Evolutionary conservation across 2,797 vertebrate species (phyloP).

Genomic region (Sebastes elongatus): DNA sequence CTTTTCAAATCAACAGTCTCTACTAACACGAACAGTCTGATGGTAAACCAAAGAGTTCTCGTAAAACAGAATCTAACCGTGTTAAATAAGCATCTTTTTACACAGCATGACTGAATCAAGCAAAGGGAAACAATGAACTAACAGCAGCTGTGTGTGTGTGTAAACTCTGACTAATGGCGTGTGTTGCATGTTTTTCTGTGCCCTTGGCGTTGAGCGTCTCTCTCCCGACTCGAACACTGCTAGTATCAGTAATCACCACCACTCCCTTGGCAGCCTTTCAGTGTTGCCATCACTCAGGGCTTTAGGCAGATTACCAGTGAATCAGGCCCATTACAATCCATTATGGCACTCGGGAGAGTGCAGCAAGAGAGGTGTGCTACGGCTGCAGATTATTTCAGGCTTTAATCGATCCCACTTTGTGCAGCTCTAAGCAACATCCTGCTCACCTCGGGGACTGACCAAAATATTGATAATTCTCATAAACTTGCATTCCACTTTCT

Average conservation of each 20-base stretch:
- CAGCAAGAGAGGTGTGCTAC: slow-evolving; percentile 26
- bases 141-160: neutral
- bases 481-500: neutral
- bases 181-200: slow-evolving; percentile 4
- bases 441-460: slow-evolving; percentile 3
- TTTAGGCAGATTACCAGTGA: slow-evolving; percentile 66
- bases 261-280: slow-evolving; percentile 51
- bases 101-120: neutral
- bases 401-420: slow-evolving; percentile 56
- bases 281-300: slow-evolving; percentile 43
- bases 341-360: slow-evolving; percentile 51
- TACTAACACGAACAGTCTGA: neutral
- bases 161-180: neutral
- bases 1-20: neutral
- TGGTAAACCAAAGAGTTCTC: neutral
- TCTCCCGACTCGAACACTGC: neutral
- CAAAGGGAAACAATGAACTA: neutral
- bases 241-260: slow-evolving; percentile 47
- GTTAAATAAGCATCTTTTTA: neutral
- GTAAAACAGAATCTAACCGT: neutral
- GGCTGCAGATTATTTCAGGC: slow-evolving; percentile 49
- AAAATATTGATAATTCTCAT: slow-evolving; percentile 26
- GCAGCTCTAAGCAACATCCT: slow-evolving; percentile 33
- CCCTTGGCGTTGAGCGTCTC: neutral
- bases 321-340: slow-evolving; percentile 59